Base-by-base conservation (phyloP, 2,888 invertebrate species). In the Dolichopus griseipennis region DNA sequence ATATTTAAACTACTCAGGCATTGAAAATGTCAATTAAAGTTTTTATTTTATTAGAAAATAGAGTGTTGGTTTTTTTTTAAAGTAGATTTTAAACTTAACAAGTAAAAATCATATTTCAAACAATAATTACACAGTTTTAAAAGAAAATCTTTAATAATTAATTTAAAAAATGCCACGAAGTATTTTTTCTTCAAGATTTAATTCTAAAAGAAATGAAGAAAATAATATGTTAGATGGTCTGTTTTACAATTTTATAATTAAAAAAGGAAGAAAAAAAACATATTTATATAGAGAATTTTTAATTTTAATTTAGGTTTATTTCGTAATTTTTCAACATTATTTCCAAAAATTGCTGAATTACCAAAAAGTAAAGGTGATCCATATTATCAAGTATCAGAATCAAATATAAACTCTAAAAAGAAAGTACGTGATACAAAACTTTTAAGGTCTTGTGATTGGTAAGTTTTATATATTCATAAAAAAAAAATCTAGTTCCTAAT, bases 181-280 rank as follows among this genome's bases (percentile, higher is more conserved):
- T 71, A 75, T 77, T 71, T 75, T 76, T 68, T 77, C 77, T 0
- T 74, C 76, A 52, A 74, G 77, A 41, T 77, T 74, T 66, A 73
- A 77, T 68, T 68, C 67, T 66, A 70, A 73, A 6, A 74, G 73
- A 70, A 75, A 74, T 65, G 71, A 73, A 66, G 70, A 73, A 34
- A 76, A 77, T 69, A 73, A 75, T 33, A 73, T 73, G 10, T 73
- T 76, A 64, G 76, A 77, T 68, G 75, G 77, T 76, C 27, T 27
- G 27, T 27, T 27, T 27, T 27, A 27, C 27, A 4, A 5, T 27
- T 22, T 27, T 12, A 15, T 27, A 12, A 22, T 15, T 64, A 27
- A 33, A 22, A 27, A 27, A 33, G 20, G 33, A 18, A 66, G 5
- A n/a, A 33, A 61, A 43, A 43, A 52, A 27, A 41, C 6, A 63